Percentiles rank a stretch among this genome's conserved stretches.
phyloP scores from a whole-genome alignment of 1,140 invertebrate genomes.

The Parasteatoda tepidariorum region DNA sequence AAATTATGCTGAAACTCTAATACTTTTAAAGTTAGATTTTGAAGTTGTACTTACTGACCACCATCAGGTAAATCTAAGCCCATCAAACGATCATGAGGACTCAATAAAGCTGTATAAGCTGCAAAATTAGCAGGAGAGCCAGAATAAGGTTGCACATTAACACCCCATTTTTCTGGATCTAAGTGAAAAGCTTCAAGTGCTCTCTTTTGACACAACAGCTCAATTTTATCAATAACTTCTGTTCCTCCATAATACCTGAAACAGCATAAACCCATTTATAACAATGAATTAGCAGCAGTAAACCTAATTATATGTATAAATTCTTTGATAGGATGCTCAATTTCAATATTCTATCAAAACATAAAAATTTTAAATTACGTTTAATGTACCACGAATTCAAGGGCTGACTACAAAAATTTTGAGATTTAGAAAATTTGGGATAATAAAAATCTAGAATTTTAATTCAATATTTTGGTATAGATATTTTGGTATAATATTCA shows the following conservation, averaged over 20 bases:
- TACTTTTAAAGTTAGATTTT: background rate
- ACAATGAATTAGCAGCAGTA: background rate
- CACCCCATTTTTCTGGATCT: conserved; percentile 75
- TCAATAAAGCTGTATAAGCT: conserved; percentile 73
- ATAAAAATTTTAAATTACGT: too few relatives aligned
- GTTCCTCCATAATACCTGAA: conserved; percentile 78
- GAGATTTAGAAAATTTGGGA: too few relatives aligned
- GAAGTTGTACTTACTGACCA: conserved; percentile 74
- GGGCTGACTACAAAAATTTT: too few relatives aligned
- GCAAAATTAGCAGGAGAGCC: conserved; percentile 79
- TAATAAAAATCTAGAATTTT: too few relatives aligned
- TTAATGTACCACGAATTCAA: too few relatives aligned
- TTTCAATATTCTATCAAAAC: too few relatives aligned
- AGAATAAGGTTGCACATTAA: conserved; percentile 78
- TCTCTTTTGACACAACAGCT: conserved; percentile 74
- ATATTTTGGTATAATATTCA: too few relatives aligned
- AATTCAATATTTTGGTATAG: too few relatives aligned
- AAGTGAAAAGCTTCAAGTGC: conserved; percentile 75
- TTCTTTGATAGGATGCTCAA: too few relatives aligned
- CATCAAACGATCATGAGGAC: conserved; percentile 77
- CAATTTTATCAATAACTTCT: conserved; percentile 77
- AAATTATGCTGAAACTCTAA: background rate
- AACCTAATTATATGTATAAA: too few relatives aligned
- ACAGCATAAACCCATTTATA: background rate
- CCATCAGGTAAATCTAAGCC: conserved; percentile 77